Base-by-base conservation (phyloP, 1,140 invertebrate genomes). In the Scaptomyza hsui region DNA sequence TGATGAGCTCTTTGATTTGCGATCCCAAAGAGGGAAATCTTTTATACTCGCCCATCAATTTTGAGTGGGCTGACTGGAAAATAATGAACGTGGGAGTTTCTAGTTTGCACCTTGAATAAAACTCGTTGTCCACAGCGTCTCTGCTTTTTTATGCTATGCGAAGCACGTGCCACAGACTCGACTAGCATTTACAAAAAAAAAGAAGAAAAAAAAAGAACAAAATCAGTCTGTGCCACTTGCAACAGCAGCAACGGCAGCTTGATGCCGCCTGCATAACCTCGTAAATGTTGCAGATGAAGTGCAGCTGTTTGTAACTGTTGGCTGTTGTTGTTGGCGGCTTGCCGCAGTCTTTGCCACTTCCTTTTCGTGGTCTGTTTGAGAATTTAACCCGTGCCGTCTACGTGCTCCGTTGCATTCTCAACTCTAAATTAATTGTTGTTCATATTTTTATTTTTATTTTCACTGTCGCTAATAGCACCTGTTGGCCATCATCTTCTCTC, bases 331-430 rank as follows among this genome's bases (percentile, higher is more conserved):
- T 41, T 53, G 81, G 81, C 81, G 74, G 82, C 81, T 75, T 86
- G 82, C 82, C 77, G 63, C 81, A 86, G 81, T 86, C 82, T 86
- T 86, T 72, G 82, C 82, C 81, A 86, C 82, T 86, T 88, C 82
- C 82, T 89, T 80, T 88, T 78, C 82, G 78, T 88, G 78, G 83
- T 85, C 81, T 86, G 81, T 41, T 85, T 80, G 53, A 80, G 80
- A 75, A 69, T 47, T 59, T 26, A 85, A 73, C 80, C 76, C 80
- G 80, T 83, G 81, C 80, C 80, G 57, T 49, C 62, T 47, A 72
- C 61, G 55, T 67, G 60, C 41, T 71, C 55, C 37, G 57, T 67
- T 32, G 59, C 75, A 71, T 57, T 15, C 45, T 26, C 55, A 70
- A 57, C 62, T 29, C 26, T 71, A 88, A 88, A 86, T 86, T 82